Conservation (phyloP, 2,797 vertebrate species). For the Mormyrus hasselquistii region DNA sequence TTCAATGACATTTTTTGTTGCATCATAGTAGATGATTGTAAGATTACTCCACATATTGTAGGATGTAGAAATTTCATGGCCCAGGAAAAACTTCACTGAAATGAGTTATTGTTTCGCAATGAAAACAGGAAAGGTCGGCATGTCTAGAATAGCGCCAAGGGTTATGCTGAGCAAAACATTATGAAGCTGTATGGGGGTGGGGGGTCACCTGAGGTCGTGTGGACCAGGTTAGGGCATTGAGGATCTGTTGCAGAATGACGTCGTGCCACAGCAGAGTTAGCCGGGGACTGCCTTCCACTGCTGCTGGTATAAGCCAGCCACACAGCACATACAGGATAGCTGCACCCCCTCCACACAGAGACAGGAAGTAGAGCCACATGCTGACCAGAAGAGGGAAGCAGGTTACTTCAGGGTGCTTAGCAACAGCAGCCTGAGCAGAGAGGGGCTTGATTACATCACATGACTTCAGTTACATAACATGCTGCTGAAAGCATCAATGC, state of each 20-base stretch:
- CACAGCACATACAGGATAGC: constrained; percentile 32
- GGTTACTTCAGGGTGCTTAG: not conserved
- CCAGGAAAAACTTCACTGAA: not conserved
- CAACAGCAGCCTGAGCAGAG: not conserved
- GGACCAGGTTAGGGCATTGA: constrained; percentile 35
- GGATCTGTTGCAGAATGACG: constrained; percentile 35
- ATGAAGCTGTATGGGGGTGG: not conserved
- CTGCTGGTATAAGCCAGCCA: constrained; percentile 32
- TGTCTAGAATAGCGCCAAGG: not conserved
- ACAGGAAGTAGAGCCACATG: constrained; percentile 38
- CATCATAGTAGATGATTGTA: not conserved
- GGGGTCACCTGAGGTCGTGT: constrained; percentile 46
- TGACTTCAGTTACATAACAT: not conserved
- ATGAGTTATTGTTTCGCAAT: not conserved
- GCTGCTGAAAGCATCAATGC: not conserved
- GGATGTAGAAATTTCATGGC: not conserved
- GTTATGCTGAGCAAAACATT: not conserved
- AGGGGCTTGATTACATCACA: not conserved
- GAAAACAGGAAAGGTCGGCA: constrained; percentile 11
- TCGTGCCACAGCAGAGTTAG: constrained; percentile 45
- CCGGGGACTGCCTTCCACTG: constrained; percentile 28
- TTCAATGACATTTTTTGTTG: not conserved
- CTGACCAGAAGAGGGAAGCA: constrained; percentile 23
- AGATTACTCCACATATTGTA: not conserved
- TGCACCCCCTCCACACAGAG: constrained; percentile 12